Conservation (phyloP, 2,888 invertebrate species). For the Drosophila sordidapex region DNA sequence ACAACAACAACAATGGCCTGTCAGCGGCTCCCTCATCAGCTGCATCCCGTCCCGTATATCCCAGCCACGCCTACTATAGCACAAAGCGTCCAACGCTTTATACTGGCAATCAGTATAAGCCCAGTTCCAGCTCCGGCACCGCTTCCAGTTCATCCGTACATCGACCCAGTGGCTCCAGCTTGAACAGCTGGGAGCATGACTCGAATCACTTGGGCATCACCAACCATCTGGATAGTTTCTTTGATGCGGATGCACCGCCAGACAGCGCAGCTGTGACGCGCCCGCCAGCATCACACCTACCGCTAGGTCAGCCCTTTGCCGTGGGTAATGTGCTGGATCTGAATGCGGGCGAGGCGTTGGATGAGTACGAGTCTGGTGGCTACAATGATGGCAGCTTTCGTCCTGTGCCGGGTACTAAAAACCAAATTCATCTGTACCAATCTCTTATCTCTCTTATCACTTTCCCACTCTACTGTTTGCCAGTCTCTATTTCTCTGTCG, state of each 20-base stretch:
- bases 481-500: slow-evolving; percentile 3
- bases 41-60: slow-evolving; percentile 43
- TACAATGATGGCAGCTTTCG: slow-evolving; percentile 81
- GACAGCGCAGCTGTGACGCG: slow-evolving; percentile 31
- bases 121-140: slow-evolving; percentile 40
- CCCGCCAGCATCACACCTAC: slow-evolving; percentile 52
- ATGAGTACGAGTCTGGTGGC: slow-evolving; percentile 72
- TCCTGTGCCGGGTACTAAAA: slow-evolving; percentile 84
- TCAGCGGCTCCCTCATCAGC: slow-evolving; percentile 54
- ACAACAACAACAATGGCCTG: slow-evolving; percentile 50
- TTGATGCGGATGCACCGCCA: slow-evolving; percentile 77
- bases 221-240: slow-evolving; percentile 84
- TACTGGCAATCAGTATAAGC: slow-evolving; percentile 71
- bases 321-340: slow-evolving; percentile 83
- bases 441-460: slow-evolving; percentile 23
- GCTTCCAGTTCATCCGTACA: slow-evolving; percentile 41
- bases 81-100: slow-evolving; percentile 76
- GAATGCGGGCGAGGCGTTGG: slow-evolving; percentile 79
- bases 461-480: slow-evolving; percentile 10
- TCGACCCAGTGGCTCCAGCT: slow-evolving; percentile 39
- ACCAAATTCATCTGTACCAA: slow-evolving; percentile 25
- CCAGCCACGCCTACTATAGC: slow-evolving; percentile 69
- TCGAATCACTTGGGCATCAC: slow-evolving; percentile 82
- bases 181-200: slow-evolving; percentile 83
- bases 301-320: slow-evolving; percentile 76